These are phyloP conservation scores for Ectemnius continuus DNA, from an alignment of 2,888 invertebrate genomes.

Conservation along the genomic window DNA sequence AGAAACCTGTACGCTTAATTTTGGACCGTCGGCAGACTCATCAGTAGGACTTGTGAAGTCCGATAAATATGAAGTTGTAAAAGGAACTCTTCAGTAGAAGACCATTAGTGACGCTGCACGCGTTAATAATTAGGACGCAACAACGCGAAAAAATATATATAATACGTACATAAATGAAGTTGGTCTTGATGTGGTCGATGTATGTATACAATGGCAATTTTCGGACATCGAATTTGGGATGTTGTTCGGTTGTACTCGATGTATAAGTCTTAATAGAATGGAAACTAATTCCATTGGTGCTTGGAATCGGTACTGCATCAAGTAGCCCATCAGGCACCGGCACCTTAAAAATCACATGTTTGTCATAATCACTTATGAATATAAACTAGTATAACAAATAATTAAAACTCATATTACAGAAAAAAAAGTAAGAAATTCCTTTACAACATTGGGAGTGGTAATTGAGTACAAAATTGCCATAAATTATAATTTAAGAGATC, in stretches of 20 bases:
- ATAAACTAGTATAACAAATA: conserved; percentile 18
- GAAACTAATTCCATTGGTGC: conserved; percentile 85
- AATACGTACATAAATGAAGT: conserved; percentile 89
- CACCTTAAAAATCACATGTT: conserved; percentile 76
- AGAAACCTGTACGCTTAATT: not conserved
- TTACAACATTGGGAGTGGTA: too few species aligned
- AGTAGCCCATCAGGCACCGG: conserved; percentile 86
- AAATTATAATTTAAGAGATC: too few species aligned
- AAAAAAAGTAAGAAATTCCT: too few species aligned
- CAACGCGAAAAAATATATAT: not conserved
- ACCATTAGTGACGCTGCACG: too few species aligned
- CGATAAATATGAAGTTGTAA: too few species aligned
- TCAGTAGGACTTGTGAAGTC: too few species aligned
- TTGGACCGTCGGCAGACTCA: not conserved
- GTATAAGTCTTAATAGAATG: conserved; percentile 81
- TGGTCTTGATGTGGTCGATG: conserved; percentile 88
- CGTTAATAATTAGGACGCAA: too few species aligned
- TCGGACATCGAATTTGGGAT: conserved; percentile 81
- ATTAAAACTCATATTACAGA: not conserved
- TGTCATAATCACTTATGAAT: not conserved
- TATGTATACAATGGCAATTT: conserved; percentile 87
- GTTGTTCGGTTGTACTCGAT: conserved; percentile 76
- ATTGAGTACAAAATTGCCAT: too few species aligned
- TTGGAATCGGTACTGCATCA: conserved; percentile 87
- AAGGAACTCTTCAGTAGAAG: too few species aligned